Conservation (phyloP, 1,140 invertebrate species). For the Listronotus oregonensis region DNA sequence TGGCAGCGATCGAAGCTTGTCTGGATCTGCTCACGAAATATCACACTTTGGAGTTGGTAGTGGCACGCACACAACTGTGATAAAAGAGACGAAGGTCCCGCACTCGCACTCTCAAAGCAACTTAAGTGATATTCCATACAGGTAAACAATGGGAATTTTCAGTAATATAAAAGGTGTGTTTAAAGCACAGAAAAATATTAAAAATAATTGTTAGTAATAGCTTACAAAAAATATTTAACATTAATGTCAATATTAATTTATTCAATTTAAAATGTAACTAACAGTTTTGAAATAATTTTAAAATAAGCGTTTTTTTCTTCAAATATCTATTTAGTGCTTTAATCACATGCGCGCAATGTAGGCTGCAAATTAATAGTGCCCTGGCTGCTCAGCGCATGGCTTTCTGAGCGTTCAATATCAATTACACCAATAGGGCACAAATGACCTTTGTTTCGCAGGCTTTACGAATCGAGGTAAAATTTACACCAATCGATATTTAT, state of each 20-base stretch:
- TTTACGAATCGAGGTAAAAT: no score
- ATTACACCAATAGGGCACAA: constrained; percentile 2
- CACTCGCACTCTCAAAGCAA: constrained; percentile 82
- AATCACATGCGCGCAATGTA: constrained; percentile 14
- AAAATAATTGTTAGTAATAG: neutral
- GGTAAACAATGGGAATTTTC: constrained; percentile 56
- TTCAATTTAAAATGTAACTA: no score
- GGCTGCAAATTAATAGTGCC: constrained; percentile 18
- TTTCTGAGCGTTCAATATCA: constrained; percentile 18
- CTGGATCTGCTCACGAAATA: constrained; percentile 78
- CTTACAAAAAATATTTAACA: no score
- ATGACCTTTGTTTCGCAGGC: neutral
- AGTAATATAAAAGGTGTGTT: neutral
- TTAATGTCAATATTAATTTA: no score
- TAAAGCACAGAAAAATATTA: neutral
- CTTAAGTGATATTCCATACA: constrained; percentile 77
- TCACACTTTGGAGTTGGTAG: constrained; percentile 66
- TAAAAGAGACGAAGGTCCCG: constrained; percentile 67
- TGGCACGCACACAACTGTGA: constrained; percentile 4
- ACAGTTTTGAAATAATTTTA: no score
- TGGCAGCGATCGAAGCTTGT: constrained; percentile 80
- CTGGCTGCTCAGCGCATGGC: constrained; percentile 33
- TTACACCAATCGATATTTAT: no score
- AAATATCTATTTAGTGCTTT: neutral
- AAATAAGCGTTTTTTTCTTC: no score